Percentiles rank a stretch among this genome's conserved stretches.
phyloP scores from a whole-genome alignment of 2,113 vertebrate genomes.

The Pachycephala philippinensis region DNA sequence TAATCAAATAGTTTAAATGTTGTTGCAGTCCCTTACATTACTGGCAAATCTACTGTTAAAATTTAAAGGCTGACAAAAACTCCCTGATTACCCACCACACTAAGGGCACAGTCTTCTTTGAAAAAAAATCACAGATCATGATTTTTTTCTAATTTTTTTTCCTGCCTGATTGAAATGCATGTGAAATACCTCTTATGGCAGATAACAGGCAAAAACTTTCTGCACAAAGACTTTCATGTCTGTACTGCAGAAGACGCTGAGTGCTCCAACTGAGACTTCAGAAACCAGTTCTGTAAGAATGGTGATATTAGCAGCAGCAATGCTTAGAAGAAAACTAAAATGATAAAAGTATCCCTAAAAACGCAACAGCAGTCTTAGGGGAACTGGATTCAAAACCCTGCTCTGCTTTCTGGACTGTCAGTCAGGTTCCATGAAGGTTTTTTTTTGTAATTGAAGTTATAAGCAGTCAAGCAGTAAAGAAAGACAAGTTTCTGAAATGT shows the following conservation, averaged over 20 bases:
- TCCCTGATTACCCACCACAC: accelerated
- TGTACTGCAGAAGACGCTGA: background rate
- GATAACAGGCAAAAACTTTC: background rate
- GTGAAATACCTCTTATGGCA: background rate
- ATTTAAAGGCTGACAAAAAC: background rate
- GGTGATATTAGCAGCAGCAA: background rate
- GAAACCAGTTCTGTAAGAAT: background rate
- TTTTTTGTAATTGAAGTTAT: background rate
- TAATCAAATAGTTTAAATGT: background rate
- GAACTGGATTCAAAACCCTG: background rate
- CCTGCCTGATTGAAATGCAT: background rate
- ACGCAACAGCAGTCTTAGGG: background rate
- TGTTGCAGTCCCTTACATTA: background rate
- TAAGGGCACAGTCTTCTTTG: background rate
- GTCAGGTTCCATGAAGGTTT: accelerated
- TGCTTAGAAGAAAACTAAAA: background rate
- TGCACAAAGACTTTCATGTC: background rate
- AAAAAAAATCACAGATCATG: background rate
- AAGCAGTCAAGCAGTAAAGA: background rate
- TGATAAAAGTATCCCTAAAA: background rate
- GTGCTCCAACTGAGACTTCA: background rate
- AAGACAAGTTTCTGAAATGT: background rate
- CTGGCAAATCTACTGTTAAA: background rate
- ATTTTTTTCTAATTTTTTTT: background rate
- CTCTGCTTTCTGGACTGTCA: background rate